Base-by-base conservation (phyloP, 2,113 vertebrate species). In the Leptosomus discolor region DNA sequence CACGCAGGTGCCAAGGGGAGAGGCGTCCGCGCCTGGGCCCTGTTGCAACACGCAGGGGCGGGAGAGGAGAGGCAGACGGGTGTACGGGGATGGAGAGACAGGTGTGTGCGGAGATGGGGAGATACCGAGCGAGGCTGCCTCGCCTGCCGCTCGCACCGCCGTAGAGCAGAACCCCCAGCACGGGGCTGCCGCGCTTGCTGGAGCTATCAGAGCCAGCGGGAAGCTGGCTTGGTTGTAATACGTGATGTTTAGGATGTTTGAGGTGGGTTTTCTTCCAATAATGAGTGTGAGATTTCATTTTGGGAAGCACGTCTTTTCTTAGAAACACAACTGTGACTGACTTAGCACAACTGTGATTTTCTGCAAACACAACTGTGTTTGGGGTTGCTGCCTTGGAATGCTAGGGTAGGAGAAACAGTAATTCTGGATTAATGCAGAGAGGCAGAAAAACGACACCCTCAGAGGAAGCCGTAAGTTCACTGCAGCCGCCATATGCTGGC, bases 291-390 rank as follows among this genome's bases (percentile, higher is more conserved):
- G 84, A 48, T 85, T 92, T 69, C 74, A 5, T 89, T 82, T 94
- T 9, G 80, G 86, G 89, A 95, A 92, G 86, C 86, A 6, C 36
- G 5, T 77, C 76, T 92, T 96, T 88, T 93, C 96, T 94, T 94
- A 82, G 94, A 92, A 95, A 82, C 77, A 18, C 48, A 11, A 26
- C 82, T 74, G 92, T 36, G 93, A 43, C 64, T 88, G 71, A 22
- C 75, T 79, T 32, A 46, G 91, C 94, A 71, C 92, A 89, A 89
- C 85, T 63, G 92, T 48, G 76, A 89, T 92, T 95, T 90, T 29
- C 94, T 94, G 91, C 93, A 92, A 95, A 94, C 93, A 92, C 94
- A 94, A 96, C 93, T 78, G 80, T 89, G 85, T 94, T 88, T 91
- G 97, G 89, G 91, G 91, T 87, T 85, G 73, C 54, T 91, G 86